Conservation (phyloP, 2,797 vertebrate genomes). For the Meda fulgida region DNA sequence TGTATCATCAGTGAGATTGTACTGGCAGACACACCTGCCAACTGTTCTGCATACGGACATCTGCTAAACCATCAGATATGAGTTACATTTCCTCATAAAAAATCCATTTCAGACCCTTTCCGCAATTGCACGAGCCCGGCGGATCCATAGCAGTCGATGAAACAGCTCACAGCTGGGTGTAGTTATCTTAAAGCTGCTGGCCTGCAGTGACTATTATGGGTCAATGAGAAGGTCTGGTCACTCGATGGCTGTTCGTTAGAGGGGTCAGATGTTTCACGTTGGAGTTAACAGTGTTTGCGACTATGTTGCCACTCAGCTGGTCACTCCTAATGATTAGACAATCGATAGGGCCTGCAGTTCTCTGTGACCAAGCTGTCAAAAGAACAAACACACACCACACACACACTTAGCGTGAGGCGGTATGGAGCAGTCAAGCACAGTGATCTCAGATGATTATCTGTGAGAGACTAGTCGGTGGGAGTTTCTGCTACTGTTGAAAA, state of each 20-base stretch:
- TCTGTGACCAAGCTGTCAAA: slow-evolving; percentile 69
- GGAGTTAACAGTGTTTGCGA: slow-evolving; percentile 70
- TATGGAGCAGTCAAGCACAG: slow-evolving; percentile 21
- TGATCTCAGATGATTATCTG: slow-evolving; percentile 34
- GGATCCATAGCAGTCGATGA: slow-evolving; percentile 41
- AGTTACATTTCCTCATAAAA: slow-evolving; percentile 53
- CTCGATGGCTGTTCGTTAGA: slow-evolving; percentile 72
- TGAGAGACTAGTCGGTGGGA: slow-evolving; percentile 35
- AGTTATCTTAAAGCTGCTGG: slow-evolving; percentile 58
- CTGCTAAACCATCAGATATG: slow-evolving; percentile 65
- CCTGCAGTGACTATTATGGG: slow-evolving; percentile 64
- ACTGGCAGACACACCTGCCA: slow-evolving; percentile 71
- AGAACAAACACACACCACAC: slow-evolving; percentile 52
- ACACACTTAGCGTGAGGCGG: slow-evolving; percentile 36
- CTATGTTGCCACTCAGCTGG: slow-evolving; percentile 68
- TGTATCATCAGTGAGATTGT: slow-evolving; percentile 69
- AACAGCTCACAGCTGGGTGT: slow-evolving; percentile 43
- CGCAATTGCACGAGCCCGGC: background rate
- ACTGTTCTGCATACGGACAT: slow-evolving; percentile 64
- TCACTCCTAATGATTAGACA: slow-evolving; percentile 72
- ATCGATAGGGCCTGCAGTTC: slow-evolving; percentile 73
- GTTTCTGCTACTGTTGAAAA: slow-evolving; percentile 30
- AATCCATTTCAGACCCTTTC: slow-evolving; percentile 28
- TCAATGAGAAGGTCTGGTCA: slow-evolving; percentile 70
- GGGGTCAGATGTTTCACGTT: slow-evolving; percentile 61